Percentiles rank a stretch among this genome's conserved stretches.
phyloP scores from a whole-genome alignment of 1,140 invertebrate genomes.

The Cyclargus thomasi region DNA sequence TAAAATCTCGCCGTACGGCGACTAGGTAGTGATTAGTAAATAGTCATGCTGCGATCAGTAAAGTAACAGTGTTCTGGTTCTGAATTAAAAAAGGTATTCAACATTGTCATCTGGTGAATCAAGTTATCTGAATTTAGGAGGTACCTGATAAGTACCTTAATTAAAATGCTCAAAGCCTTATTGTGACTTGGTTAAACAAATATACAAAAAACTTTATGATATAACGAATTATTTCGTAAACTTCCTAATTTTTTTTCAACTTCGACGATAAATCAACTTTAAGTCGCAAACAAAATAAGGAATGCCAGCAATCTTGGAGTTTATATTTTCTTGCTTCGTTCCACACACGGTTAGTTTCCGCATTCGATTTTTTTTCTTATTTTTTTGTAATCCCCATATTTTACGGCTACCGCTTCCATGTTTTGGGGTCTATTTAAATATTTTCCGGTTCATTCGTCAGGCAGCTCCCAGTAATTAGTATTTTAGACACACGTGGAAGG shows the following conservation, averaged over 20 bases:
- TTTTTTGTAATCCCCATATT: conserved; percentile 59
- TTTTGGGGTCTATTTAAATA: conserved; percentile 72
- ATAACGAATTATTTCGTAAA: no score
- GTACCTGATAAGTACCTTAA: no score
- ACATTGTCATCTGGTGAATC: no score
- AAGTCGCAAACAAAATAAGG: conserved; percentile 24
- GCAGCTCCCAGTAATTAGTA: conserved; percentile 58
- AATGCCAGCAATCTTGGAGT: conserved; percentile 39
- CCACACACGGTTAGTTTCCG: conserved; percentile 52
- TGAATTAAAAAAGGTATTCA: no score
- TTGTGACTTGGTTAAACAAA: no score
- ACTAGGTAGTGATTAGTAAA: no score
- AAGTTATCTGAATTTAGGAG: no score
- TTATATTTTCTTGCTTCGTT: conserved; percentile 49
- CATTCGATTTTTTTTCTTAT: conserved; percentile 42
- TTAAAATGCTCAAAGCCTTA: no score
- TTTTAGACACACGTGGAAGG: conserved; percentile 48
- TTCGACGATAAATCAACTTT: neutral
- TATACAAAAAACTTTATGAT: neutral
- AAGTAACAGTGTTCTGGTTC: no score
- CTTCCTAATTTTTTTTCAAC: neutral
- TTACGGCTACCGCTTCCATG: conserved; percentile 53
- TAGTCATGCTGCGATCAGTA: no score
- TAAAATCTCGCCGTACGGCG: no score
- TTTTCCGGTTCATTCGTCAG: conserved; percentile 72